phyloP scores from a whole-genome alignment of 2,113 vertebrate species.

The Pseudopipra pipra region DNA sequence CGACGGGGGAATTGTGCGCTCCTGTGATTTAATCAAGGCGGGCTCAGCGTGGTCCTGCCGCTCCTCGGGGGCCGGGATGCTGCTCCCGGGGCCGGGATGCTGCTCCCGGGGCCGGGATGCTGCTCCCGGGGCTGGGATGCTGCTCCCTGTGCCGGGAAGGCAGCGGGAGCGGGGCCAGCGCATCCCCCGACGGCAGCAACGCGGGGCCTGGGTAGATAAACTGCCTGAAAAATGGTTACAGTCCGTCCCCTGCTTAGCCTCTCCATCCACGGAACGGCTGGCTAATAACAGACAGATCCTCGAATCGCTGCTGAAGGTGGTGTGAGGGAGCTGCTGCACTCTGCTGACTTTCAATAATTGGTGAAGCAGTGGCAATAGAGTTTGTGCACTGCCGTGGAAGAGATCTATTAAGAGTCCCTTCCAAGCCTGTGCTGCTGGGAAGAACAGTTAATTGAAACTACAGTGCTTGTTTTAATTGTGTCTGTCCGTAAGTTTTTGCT shows the following conservation, averaged over 20 bases:
- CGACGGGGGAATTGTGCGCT: not conserved
- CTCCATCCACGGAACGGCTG: not conserved
- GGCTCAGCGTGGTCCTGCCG: not conserved
- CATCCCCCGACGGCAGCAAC: not conserved
- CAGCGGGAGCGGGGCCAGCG: not conserved
- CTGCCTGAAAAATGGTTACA: not conserved
- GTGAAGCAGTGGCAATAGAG: constrained; percentile 46
- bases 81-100: too few relatives aligned
- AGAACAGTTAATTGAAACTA: constrained; percentile 69
- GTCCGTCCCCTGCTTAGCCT: not conserved
- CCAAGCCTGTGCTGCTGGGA: constrained; percentile 29
- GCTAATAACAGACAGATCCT: constrained; percentile 39
- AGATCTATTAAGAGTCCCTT: constrained; percentile 67
- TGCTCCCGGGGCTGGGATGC: not conserved
- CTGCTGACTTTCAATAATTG: constrained; percentile 63
- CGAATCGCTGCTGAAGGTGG: constrained; percentile 31
- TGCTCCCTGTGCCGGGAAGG: accelerated
- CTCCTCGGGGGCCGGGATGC: not conserved
- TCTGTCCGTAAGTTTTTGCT: constrained; percentile 8
- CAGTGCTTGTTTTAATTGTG: constrained; percentile 61
- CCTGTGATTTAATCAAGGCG: not conserved
- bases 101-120: not conserved
- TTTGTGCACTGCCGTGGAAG: constrained; percentile 68
- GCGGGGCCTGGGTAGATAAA: not conserved
- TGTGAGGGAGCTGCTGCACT: constrained; percentile 60